A percentile compares a stretch with the other conserved stretches of the same genome.
These are phyloP conservation scores for Ellobium chinense DNA, from an alignment of 2,888 invertebrate species.

Conservation along the genomic window DNA sequence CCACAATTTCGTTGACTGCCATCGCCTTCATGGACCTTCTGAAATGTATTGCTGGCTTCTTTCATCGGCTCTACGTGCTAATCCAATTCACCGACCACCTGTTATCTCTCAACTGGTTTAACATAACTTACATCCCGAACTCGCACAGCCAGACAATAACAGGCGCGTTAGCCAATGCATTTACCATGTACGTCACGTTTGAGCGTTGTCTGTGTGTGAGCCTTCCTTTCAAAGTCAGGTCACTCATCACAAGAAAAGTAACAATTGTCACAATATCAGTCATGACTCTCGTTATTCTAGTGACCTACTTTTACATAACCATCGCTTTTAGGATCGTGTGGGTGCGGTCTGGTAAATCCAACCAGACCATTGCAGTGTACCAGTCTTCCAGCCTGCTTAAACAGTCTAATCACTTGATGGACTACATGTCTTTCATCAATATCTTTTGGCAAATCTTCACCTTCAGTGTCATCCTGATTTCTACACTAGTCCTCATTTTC, in stretches of 20 bases:
- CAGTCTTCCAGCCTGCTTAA: background rate
- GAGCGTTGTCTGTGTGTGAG: constrained; percentile 18
- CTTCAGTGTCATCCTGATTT: background rate
- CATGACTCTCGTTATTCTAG: background rate
- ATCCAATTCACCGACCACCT: background rate
- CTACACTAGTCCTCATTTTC: constrained; percentile 7
- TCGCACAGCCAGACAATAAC: background rate
- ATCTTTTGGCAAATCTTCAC: background rate
- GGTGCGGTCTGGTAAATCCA: background rate
- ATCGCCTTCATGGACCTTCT: constrained; percentile 4
- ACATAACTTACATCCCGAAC: background rate
- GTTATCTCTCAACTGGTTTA: background rate
- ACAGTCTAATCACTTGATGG: background rate
- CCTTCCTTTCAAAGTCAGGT: constrained; percentile 11
- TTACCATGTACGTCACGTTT: constrained; percentile 5
- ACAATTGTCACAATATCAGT: background rate
- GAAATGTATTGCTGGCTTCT: background rate
- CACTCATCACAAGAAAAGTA: constrained; percentile 1
- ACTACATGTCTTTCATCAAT: background rate
- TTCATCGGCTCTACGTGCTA: background rate
- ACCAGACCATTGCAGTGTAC: constrained; percentile 9
- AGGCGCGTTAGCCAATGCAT: background rate
- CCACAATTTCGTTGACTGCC: background rate
- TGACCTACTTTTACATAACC: background rate
- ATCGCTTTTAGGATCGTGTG: background rate